Percentiles rank a stretch among this genome's conserved stretches.
These are phyloP conservation scores for Napeogenes inachia DNA, from an alignment of 2,888 invertebrate genomes.

Conservation along the genomic window DNA sequence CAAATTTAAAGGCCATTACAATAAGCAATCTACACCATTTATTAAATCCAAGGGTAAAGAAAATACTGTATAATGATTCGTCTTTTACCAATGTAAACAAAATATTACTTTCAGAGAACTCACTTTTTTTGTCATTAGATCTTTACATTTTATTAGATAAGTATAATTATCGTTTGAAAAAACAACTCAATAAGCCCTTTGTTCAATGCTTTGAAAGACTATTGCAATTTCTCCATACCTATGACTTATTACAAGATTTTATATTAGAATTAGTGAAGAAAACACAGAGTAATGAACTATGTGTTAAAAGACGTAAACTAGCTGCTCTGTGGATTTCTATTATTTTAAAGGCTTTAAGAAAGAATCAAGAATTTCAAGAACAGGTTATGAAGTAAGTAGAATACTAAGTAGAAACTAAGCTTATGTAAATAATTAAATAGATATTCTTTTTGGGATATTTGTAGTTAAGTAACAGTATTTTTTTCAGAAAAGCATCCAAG, in stretches of 20 bases:
- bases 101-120: constrained; percentile 53
- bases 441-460: too few species aligned
- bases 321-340: constrained; percentile 76
- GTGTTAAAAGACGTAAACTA: constrained; percentile 48
- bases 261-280: constrained; percentile 62
- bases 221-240: constrained; percentile 69
- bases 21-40: constrained; percentile 47
- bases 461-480: background rate
- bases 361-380: constrained; percentile 51
- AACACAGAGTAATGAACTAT: constrained; percentile 48
- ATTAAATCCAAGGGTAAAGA: constrained; percentile 47
- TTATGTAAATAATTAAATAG: background rate
- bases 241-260: constrained; percentile 68
- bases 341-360: constrained; percentile 63
- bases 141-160: constrained; percentile 47
- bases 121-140: constrained; percentile 58
- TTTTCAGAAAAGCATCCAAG: constrained; percentile 44
- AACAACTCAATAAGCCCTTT: constrained; percentile 47
- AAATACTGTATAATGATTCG: constrained; percentile 45
- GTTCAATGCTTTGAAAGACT: constrained; percentile 75
- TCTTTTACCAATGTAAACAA: constrained; percentile 41
- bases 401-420: background rate
- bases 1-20: constrained; percentile 53
- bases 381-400: constrained; percentile 49
- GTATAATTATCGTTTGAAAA: constrained; percentile 35